Evolutionary conservation across 1,140 invertebrate genomes (phyloP).

Genomic region (Zaprionus taronus): DNA sequence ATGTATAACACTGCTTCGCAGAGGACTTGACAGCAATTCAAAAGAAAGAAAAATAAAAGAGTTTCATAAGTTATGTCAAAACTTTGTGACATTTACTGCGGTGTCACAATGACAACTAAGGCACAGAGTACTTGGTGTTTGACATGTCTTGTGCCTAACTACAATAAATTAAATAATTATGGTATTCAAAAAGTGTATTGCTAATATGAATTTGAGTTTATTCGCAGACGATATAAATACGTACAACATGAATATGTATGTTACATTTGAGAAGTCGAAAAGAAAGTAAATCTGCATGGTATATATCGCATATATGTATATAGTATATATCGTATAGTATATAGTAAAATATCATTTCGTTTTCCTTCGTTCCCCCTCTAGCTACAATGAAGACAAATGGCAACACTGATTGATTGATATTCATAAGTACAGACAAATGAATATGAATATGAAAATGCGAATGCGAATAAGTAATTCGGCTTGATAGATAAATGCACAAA

Average conservation of each 20-base stretch:
- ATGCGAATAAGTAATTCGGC: slow-evolving; percentile 2
- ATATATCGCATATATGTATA: too few relatives aligned
- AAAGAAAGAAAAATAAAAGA: too few relatives aligned
- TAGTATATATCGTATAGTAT: background rate
- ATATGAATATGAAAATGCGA: background rate
- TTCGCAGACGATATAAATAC: slow-evolving; percentile 18
- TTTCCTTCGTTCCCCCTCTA: background rate
- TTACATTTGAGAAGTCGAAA: background rate
- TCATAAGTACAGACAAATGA: slow-evolving; percentile 20
- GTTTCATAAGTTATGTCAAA: too few relatives aligned
- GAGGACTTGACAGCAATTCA: background rate
- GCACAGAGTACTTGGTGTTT: too few relatives aligned
- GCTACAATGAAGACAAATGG: slow-evolving; percentile 54
- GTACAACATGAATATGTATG: slow-evolving; percentile 16
- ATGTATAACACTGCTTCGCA: background rate
- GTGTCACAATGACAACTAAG: too few relatives aligned
- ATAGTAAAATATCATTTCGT: slow-evolving; percentile 6
- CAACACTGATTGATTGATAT: slow-evolving; percentile 1
- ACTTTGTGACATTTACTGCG: too few relatives aligned
- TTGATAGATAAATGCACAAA: slow-evolving; percentile 7
- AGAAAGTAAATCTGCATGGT: background rate
- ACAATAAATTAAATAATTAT: too few relatives aligned
- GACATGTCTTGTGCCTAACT: too few relatives aligned
- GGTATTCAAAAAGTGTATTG: too few relatives aligned
- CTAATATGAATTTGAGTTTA: slow-evolving; percentile 1